Evolutionary conservation across 2,888 invertebrate genomes (phyloP).

Genomic region (Vanessa cardui): DNA sequence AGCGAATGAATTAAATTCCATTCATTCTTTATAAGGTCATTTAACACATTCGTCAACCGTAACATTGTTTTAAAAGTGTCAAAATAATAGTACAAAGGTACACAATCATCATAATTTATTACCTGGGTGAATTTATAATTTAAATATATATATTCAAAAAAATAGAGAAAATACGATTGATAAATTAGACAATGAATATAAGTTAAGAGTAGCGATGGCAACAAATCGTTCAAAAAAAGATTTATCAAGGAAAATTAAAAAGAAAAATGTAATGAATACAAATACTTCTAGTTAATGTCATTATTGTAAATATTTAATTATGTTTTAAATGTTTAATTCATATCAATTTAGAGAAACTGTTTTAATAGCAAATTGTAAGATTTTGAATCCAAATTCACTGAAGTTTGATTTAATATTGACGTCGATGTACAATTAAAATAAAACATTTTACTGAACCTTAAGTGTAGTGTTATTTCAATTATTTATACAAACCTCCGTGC

Average conservation of each 20-base stretch:
- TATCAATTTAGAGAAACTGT: constrained; percentile 78
- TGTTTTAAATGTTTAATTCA: constrained; percentile 80
- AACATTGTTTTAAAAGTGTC: constrained; percentile 22
- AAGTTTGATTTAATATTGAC: constrained; percentile 71
- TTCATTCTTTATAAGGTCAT: constrained; percentile 23
- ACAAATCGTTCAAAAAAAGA: constrained; percentile 4
- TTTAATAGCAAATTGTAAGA: constrained; percentile 76
- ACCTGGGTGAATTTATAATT: constrained; percentile 11
- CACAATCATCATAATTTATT: constrained; percentile 19
- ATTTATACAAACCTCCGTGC: background rate
- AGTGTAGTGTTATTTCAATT: constrained; percentile 37
- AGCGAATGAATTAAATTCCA: background rate
- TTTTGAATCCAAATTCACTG: constrained; percentile 69
- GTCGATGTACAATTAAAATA: constrained; percentile 79
- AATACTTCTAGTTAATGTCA: constrained; percentile 21
- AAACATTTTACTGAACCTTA: constrained; percentile 65
- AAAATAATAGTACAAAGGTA: constrained; percentile 40
- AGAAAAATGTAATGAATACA: constrained; percentile 20
- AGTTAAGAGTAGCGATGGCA: constrained; percentile 5
- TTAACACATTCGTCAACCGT: constrained; percentile 30
- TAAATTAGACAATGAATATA: constrained; percentile 4
- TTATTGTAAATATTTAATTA: constrained; percentile 74
- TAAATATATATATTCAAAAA: constrained; percentile 1
- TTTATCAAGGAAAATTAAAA: constrained; percentile 15
- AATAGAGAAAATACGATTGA: constrained; percentile 19